Evolutionary conservation across 2,797 vertebrate species (phyloP), one percentile per base, ranked within the genome.

Genomic region (Semotilus atromaculatus): DNA sequence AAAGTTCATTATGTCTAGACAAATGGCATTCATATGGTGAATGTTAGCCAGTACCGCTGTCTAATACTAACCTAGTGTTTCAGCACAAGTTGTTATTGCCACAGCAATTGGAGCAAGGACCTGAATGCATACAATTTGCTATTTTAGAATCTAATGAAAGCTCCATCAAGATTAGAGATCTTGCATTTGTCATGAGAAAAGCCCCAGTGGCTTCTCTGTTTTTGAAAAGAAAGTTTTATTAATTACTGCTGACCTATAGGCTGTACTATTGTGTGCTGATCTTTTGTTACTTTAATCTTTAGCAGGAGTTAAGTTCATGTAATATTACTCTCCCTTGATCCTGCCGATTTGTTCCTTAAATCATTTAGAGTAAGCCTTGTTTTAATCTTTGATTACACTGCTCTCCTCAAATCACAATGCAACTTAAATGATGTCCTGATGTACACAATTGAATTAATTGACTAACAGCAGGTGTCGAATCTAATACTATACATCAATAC

Each of bases 391-490:
- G 73, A 82, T 86, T 88, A 87, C 75, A 82, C 72, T 76, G 67
- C 81, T 78, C 80, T 88, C 62, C 77, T 53, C 21, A 60, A 58
- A 88, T 82, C 72, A 82, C 84, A 89, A 83, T 86, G 82, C 77
- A 83, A 73, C 78, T 75, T 86, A 86, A 85, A 73, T 71, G 70
- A 72, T 85, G 72, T 85, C 60, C 43, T 80, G 86, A 80, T 79
- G 84, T 86, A 78, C 83, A 85, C 84, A 85, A 85, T 79, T 86
- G 80, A 86, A 88, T 89, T 88, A 89, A 87, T 83, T 88, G 83
- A 82, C 81, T 83, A 89, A 81, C 89, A 89, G 86, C 84, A 88
- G 86, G 88, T 86, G 83, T 88, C 81, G 74, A 79, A 79, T 88
- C 72, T 89, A 87, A 90, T 75, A 70, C 87, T 75, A 85, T 88